These are phyloP conservation scores for Neosalanx taihuensis DNA, from an alignment of 2,797 vertebrate species.

Conservation along the genomic window DNA sequence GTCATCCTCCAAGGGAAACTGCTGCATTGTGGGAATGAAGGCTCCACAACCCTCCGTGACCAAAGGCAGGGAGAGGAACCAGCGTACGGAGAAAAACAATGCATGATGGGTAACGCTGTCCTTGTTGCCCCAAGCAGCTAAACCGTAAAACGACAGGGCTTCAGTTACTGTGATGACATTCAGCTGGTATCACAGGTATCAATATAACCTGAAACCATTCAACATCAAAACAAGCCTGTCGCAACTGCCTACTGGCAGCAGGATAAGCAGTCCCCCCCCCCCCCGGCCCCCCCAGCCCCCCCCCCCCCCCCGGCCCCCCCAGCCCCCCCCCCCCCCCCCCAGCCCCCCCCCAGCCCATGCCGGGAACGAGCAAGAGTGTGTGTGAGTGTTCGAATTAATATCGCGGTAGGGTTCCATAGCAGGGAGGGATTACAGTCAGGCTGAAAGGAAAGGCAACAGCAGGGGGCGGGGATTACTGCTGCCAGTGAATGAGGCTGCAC, in stretches of 20 bases:
- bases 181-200: too few relatives aligned
- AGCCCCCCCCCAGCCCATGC: too few relatives aligned
- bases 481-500: constrained; percentile 56
- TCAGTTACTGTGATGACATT: not conserved
- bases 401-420: constrained; percentile 59
- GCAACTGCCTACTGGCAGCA: not conserved
- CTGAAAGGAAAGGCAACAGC: constrained; percentile 62
- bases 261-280: not conserved
- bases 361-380: not conserved
- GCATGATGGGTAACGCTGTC: constrained; percentile 27
- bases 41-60: constrained; percentile 53
- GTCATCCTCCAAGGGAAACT: constrained; percentile 57
- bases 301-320: too few relatives aligned
- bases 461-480: constrained; percentile 59
- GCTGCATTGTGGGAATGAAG: constrained; percentile 65
- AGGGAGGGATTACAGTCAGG: constrained; percentile 60
- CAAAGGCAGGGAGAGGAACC: constrained; percentile 57
- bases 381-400: constrained; percentile 66
- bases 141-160: constrained; percentile 13
- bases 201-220: too few relatives aligned
- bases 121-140: constrained; percentile 35
- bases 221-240: too few relatives aligned
- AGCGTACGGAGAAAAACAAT: constrained; percentile 47
- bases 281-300: too few relatives aligned
- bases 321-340: too few relatives aligned